phyloP scores from a whole-genome alignment of 2,888 invertebrate species.

The Agapostemon virescens region DNA sequence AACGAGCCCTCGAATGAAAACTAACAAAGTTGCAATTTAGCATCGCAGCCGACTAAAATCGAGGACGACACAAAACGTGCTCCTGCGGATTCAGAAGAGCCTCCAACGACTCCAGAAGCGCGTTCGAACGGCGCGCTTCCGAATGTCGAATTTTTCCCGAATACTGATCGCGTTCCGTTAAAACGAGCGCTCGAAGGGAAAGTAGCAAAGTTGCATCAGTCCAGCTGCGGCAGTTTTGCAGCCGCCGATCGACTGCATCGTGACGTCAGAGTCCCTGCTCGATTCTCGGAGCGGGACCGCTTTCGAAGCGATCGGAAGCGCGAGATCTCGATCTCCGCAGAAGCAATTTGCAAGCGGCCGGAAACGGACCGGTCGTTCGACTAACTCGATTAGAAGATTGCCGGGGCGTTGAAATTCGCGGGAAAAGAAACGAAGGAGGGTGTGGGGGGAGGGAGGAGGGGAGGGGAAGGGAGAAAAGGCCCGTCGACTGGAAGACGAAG shows the following conservation, averaged over 20 bases:
- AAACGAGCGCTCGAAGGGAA: neutral
- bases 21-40: too few species aligned
- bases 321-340: neutral
- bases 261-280: neutral
- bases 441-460: too few species aligned
- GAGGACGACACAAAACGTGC: too few species aligned
- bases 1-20: too few species aligned
- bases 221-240: neutral
- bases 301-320: slow-evolving; percentile 22
- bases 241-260: neutral
- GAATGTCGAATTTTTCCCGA: too few species aligned
- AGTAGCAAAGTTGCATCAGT: neutral
- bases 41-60: too few species aligned
- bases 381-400: slow-evolving; percentile 23
- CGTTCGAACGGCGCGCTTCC: too few species aligned
- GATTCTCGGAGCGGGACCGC: neutral
- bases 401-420: slow-evolving; percentile 25
- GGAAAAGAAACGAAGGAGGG: too few species aligned
- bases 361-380: slow-evolving; percentile 21
- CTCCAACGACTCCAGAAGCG: too few species aligned
- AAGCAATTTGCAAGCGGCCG: slow-evolving; percentile 28
- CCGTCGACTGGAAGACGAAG: neutral
- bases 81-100: too few species aligned
- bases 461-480: too few species aligned
- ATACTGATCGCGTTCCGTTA: too few species aligned